Conservation (phyloP, 2,888 invertebrate species). For the Kryphioiulus occultus region DNA sequence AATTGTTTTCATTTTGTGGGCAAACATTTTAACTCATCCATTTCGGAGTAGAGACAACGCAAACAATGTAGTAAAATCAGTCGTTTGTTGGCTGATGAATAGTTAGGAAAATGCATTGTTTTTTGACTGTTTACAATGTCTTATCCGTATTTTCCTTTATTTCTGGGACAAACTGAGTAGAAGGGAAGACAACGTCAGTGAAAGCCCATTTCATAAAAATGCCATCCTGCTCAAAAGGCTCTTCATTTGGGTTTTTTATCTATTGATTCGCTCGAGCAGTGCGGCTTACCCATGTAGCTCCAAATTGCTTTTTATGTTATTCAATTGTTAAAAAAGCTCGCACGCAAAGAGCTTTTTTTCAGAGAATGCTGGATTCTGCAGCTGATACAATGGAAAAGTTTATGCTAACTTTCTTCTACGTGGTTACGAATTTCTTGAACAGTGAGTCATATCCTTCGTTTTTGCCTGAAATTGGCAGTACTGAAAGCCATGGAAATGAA, state of each 20-base stretch:
- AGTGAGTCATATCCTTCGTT: no score
- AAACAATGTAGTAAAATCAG: neutral
- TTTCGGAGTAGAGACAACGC: neutral
- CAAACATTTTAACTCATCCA: neutral
- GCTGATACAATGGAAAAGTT: no score
- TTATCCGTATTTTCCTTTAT: neutral
- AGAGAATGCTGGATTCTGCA: neutral
- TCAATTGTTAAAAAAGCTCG: neutral
- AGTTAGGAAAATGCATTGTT: slow-evolving; percentile 20
- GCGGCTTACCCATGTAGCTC: neutral
- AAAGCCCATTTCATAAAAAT: neutral
- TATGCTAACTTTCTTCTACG: neutral
- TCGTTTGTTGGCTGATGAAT: neutral
- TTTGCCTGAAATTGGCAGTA: no score
- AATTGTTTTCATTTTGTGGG: neutral
- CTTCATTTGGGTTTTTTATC: slow-evolving; percentile 9
- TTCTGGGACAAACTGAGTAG: neutral
- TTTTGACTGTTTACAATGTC: neutral
- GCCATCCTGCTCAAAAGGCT: neutral
- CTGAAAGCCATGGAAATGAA: no score
- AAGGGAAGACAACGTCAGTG: neutral
- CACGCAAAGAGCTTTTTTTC: neutral
- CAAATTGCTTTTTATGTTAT: slow-evolving; percentile 3
- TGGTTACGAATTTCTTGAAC: neutral
- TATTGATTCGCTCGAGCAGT: neutral